Conservation (phyloP, 2,113 vertebrate genomes). For the Cyanoramphus novaezelandiae region DNA sequence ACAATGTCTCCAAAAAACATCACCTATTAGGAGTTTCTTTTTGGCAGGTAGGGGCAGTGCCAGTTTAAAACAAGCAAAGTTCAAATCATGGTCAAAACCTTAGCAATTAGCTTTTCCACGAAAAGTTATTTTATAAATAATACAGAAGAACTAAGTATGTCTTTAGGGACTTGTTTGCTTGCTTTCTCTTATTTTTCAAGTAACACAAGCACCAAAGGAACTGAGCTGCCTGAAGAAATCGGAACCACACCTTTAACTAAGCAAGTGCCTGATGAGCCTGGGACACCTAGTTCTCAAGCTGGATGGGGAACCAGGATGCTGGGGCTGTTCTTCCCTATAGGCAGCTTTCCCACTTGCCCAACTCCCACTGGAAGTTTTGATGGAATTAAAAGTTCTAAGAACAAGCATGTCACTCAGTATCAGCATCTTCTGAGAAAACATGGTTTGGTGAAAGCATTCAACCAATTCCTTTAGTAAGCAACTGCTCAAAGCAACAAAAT, state of each 20-base stretch:
- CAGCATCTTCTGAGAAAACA: neutral
- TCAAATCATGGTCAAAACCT: neutral
- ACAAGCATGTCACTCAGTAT: neutral
- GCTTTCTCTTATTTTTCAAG: neutral
- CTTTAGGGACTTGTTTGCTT: neutral
- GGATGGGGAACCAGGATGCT: neutral
- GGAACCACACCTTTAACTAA: neutral
- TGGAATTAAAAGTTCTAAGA: neutral
- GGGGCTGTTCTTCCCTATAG: neutral
- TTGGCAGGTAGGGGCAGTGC: neutral
- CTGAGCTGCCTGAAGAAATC: neutral
- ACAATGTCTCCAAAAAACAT: neutral
- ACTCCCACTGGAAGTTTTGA: neutral
- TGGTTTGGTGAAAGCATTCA: neutral
- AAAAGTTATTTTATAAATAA: neutral
- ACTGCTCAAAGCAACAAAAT: neutral
- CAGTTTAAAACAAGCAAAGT: neutral
- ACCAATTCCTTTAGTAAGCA: neutral
- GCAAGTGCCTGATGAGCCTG: neutral
- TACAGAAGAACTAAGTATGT: neutral
- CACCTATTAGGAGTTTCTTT: neutral
- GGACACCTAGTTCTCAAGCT: neutral
- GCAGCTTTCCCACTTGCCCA: neutral
- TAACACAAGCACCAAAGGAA: neutral
- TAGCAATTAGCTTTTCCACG: neutral